Percentiles rank a stretch among this genome's conserved stretches.
Conservation (phyloP, 2,797 vertebrate species). For the Rhadinocentrus ornatus region DNA sequence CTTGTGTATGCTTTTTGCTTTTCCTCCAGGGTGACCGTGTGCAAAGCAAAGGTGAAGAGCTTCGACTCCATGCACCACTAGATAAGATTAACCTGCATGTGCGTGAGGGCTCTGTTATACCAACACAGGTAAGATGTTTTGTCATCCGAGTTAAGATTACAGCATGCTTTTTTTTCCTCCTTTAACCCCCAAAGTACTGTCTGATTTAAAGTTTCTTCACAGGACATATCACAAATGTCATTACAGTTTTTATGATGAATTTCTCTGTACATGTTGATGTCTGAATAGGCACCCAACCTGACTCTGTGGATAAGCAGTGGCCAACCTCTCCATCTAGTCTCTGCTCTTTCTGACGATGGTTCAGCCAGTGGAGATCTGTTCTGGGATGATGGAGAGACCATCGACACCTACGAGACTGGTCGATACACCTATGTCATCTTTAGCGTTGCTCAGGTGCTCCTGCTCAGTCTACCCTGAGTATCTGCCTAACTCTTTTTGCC, state of each 20-base stretch:
- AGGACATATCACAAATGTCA: background rate
- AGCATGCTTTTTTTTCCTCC: background rate
- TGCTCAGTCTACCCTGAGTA: background rate
- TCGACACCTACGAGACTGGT: conserved; percentile 84
- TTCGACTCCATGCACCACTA: conserved; percentile 83
- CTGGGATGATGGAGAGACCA: conserved; percentile 88
- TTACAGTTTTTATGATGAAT: background rate
- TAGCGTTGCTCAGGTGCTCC: conserved; percentile 79
- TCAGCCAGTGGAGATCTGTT: conserved; percentile 87
- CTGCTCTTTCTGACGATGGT: conserved; percentile 76
- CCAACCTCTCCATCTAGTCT: conserved; percentile 84
- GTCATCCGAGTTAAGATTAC: background rate
- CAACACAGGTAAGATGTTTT: conserved; percentile 84
- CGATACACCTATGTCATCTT: conserved; percentile 86
- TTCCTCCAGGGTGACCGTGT: conserved; percentile 80
- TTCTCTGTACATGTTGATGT: background rate
- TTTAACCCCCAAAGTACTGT: background rate
- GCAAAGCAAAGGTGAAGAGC: conserved; percentile 83
- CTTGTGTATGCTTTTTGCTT: background rate
- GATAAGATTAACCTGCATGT: conserved; percentile 90
- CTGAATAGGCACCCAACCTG: conserved; percentile 79
- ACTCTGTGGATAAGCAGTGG: conserved; percentile 80
- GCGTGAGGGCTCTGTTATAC: conserved; percentile 83
- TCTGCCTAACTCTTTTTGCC: background rate
- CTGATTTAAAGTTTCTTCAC: background rate